These are phyloP conservation scores for Cirrhinus molitorella DNA, from an alignment of 2,797 vertebrate genomes.

Conservation along the genomic window DNA sequence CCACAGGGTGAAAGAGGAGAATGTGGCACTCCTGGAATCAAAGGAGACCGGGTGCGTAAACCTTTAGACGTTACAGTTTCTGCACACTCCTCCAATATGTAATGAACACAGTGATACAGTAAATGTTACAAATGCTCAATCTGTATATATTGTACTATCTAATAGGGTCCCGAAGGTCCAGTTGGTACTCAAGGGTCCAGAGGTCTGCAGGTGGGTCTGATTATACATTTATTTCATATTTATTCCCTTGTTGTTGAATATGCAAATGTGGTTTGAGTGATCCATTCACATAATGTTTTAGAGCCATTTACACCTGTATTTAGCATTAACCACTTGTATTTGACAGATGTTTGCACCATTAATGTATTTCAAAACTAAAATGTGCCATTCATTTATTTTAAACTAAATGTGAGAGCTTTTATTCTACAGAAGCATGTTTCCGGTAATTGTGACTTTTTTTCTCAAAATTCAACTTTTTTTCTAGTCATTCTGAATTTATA, in stretches of 20 bases:
- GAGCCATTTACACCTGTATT: background rate
- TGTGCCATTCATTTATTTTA: background rate
- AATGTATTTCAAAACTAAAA: background rate
- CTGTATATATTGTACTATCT: slow-evolving; percentile 26
- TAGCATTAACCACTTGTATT: background rate
- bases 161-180: slow-evolving; percentile 88
- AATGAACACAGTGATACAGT: background rate
- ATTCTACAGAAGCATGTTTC: background rate
- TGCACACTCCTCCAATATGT: background rate
- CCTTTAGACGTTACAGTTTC: slow-evolving; percentile 20
- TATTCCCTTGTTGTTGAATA: background rate
- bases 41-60: slow-evolving; percentile 87
- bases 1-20: slow-evolving; percentile 89
- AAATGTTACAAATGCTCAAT: slow-evolving; percentile 4
- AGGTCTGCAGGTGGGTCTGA: slow-evolving; percentile 84
- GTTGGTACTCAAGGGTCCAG: slow-evolving; percentile 82
- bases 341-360: background rate
- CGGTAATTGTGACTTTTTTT: background rate
- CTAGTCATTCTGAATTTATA: background rate
- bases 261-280: background rate
- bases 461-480: background rate
- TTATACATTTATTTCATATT: too few relatives aligned
- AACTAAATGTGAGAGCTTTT: background rate
- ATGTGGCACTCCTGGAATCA: slow-evolving; percentile 90
- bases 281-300: background rate